Conservation (phyloP, 2,797 vertebrate genomes). For the Pangasius larnaudii region DNA sequence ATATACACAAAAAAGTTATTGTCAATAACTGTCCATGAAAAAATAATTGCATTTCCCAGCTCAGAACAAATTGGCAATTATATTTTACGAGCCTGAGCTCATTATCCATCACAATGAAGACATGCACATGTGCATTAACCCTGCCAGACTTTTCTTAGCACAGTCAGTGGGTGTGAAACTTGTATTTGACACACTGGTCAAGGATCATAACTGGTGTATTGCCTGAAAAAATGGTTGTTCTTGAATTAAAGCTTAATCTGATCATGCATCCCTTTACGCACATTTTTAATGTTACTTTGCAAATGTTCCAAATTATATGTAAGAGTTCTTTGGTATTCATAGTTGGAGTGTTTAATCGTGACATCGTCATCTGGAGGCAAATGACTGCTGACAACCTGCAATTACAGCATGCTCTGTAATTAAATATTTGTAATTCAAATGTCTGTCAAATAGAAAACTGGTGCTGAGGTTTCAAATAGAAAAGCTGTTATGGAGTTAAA, state of each 20-base stretch:
- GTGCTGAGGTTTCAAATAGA: neutral
- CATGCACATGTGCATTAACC: neutral
- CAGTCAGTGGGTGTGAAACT: slow-evolving; percentile 4
- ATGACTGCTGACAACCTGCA: slow-evolving; percentile 20
- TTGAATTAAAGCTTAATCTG: slow-evolving; percentile 5
- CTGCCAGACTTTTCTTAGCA: slow-evolving; percentile 7
- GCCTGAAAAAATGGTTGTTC: neutral
- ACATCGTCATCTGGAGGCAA: slow-evolving; percentile 25
- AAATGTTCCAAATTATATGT: slow-evolving; percentile 21
- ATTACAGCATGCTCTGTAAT: slow-evolving; percentile 30
- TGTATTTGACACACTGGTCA: neutral
- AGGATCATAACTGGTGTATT: neutral
- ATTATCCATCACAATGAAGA: slow-evolving; percentile 16
- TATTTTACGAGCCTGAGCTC: slow-evolving; percentile 28
- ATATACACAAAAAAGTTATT: slow-evolving; percentile 13
- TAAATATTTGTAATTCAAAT: slow-evolving; percentile 43
- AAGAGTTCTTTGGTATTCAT: slow-evolving; percentile 22
- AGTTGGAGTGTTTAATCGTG: slow-evolving; percentile 3
- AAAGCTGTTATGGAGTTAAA: neutral
- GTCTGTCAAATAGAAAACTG: neutral
- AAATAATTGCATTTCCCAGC: slow-evolving; percentile 18
- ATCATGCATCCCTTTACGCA: neutral
- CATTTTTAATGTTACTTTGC: slow-evolving; percentile 1
- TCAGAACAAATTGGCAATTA: slow-evolving; percentile 29
- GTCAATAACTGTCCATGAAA: slow-evolving; percentile 18